Conservation (phyloP, 2,797 vertebrate species). For the Furcifer pardalis region DNA sequence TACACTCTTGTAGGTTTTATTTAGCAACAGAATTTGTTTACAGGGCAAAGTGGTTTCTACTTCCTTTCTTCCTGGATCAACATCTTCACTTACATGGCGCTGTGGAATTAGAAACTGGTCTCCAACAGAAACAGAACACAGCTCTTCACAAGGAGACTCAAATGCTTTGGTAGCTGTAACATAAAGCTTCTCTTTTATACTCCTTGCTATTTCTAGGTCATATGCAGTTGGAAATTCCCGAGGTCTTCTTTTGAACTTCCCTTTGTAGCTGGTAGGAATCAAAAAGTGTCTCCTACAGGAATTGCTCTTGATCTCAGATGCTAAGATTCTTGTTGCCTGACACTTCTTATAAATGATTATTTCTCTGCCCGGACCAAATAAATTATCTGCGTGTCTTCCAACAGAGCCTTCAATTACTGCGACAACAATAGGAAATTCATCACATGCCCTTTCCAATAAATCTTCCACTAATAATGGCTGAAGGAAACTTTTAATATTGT, state of each 20-base stretch:
- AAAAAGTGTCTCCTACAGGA: conserved; percentile 81
- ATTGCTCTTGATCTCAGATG: conserved; percentile 82
- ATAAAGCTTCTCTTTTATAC: conserved; percentile 77
- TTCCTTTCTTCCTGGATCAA: conserved; percentile 65
- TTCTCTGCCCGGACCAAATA: conserved; percentile 72
- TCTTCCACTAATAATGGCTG: conserved; percentile 80
- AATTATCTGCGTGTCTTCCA: conserved; percentile 60
- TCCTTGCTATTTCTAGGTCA: conserved; percentile 82
- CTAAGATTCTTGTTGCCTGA: conserved; percentile 77
- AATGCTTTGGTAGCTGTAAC: conserved; percentile 85
- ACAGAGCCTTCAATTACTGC: conserved; percentile 78
- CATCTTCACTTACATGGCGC: conserved; percentile 67
- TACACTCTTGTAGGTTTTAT: conserved; percentile 65
- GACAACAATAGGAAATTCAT: conserved; percentile 81
- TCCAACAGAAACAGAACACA: conserved; percentile 78
- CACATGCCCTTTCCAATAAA: conserved; percentile 76
- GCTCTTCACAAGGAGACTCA: conserved; percentile 68
- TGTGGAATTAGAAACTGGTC: conserved; percentile 84
- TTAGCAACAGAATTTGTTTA: conserved; percentile 74
- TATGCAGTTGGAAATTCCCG: conserved; percentile 84
- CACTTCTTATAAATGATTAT: conserved; percentile 80
- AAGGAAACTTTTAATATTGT: conserved; percentile 76
- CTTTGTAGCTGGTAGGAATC: conserved; percentile 84
- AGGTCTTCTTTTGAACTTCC: conserved; percentile 83
- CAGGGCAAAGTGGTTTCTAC: conserved; percentile 74